phyloP scores from a whole-genome alignment of 2,113 vertebrate species.

The Oceanites oceanicus region DNA sequence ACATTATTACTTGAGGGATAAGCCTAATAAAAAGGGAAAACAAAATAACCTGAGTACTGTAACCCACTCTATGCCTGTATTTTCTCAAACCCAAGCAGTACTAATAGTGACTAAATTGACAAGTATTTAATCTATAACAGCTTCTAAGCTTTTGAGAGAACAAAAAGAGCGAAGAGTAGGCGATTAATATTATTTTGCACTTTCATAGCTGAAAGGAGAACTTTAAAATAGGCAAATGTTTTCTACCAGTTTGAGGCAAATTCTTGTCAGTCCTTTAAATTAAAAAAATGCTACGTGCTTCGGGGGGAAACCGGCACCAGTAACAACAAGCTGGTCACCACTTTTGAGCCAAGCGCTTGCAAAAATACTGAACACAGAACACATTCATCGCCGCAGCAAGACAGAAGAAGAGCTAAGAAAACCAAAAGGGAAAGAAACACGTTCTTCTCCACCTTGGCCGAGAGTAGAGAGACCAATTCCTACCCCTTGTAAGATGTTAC shows the following conservation, averaged over 20 bases:
- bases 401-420: background rate
- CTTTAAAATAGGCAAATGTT: background rate
- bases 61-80: background rate
- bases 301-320: background rate
- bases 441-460: background rate
- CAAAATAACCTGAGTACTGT: background rate
- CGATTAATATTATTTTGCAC: background rate
- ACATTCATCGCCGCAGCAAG: background rate
- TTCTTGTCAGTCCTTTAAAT: slow-evolving; percentile 34
- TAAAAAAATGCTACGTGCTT: background rate
- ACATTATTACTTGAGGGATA: background rate
- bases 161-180: background rate
- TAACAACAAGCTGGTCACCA: slow-evolving; percentile 35
- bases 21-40: background rate
- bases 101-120: background rate
- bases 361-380: background rate
- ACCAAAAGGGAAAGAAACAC: background rate
- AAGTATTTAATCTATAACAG: background rate
- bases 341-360: slow-evolving; percentile 17
- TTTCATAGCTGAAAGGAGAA: background rate
- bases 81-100: background rate
- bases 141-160: background rate
- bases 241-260: background rate
- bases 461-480: background rate
- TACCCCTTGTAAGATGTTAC: background rate